phyloP scores from a whole-genome alignment of 2,797 vertebrate species.

The Notoglanidium macrostoma region DNA sequence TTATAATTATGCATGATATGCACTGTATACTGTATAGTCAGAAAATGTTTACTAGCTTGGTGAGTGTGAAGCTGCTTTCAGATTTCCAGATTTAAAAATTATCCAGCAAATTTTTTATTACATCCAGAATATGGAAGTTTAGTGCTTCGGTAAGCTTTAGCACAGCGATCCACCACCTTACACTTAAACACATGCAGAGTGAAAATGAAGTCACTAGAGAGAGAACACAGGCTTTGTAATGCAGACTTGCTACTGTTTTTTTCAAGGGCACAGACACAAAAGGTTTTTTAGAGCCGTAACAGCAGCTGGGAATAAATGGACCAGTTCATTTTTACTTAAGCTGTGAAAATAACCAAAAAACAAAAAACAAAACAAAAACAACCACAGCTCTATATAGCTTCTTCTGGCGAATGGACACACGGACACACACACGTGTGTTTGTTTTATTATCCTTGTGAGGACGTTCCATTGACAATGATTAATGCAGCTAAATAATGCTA shows the following conservation, averaged over 20 bases:
- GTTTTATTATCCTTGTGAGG: too few species aligned
- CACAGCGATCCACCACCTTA: neutral
- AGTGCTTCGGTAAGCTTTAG: neutral
- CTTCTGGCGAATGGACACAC: too few species aligned
- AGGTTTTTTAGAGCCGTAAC: neutral
- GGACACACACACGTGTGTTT: neutral
- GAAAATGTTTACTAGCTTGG: neutral
- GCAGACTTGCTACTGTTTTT: neutral
- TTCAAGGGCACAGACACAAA: neutral
- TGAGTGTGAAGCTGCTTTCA: neutral
- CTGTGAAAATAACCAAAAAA: neutral
- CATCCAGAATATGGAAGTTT: neutral
- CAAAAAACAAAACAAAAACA: neutral
- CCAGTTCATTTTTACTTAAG: neutral
- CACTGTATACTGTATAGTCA: neutral
- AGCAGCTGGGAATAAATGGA: neutral
- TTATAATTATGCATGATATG: neutral
- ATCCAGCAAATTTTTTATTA: neutral
- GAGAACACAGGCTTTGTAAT: neutral
- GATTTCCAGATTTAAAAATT: neutral
- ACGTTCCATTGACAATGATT: too few species aligned
- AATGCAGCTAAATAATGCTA: too few species aligned
- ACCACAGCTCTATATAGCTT: neutral
- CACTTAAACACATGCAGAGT: slow-evolving; percentile 7
- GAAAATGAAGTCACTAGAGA: neutral